Percentiles rank a stretch among this genome's conserved stretches.
These are phyloP conservation scores for Idaea straminata DNA, from an alignment of 2,888 invertebrate genomes.

Conservation along the genomic window DNA sequence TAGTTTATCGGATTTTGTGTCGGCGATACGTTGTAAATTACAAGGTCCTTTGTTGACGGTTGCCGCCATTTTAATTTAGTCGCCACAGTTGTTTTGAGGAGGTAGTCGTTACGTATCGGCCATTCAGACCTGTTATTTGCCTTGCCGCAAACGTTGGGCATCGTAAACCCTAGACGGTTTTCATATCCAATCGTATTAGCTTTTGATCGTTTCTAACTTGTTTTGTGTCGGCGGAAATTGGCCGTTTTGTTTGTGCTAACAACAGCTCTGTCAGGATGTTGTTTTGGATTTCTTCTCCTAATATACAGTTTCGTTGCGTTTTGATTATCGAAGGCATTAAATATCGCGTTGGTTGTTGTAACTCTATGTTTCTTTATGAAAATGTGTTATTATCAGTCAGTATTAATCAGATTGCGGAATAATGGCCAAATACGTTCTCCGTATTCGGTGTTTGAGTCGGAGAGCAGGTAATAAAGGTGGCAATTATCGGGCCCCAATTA, in stretches of 20 bases:
- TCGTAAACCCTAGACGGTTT: conserved; percentile 2
- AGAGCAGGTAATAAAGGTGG: not conserved
- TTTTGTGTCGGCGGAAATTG: not conserved
- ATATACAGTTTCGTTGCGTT: not conserved
- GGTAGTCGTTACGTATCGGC: conserved; percentile 31
- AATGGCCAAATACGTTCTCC: not conserved
- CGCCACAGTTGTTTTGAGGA: conserved; percentile 39
- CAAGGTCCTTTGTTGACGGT: conserved; percentile 43
- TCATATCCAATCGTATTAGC: not conserved
- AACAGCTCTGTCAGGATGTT: not conserved
- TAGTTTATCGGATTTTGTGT: conserved; percentile 35
- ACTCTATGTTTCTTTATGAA: not conserved
- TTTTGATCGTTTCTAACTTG: not conserved
- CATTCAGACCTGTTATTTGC: conserved; percentile 48
- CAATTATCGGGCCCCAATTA: not conserved
- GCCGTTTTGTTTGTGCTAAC: not conserved
- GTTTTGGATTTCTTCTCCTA: not conserved
- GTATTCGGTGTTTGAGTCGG: not conserved
- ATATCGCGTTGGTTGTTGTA: not conserved
- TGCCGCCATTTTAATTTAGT: conserved; percentile 57
- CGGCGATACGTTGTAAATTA: conserved; percentile 41
- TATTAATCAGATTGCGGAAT: not conserved
- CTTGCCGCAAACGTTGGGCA: not conserved
- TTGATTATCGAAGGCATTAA: not conserved
- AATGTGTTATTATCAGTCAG: not conserved